phyloP scores from a whole-genome alignment of 2,113 vertebrate genomes.

The Odocoileus virginianus region DNA sequence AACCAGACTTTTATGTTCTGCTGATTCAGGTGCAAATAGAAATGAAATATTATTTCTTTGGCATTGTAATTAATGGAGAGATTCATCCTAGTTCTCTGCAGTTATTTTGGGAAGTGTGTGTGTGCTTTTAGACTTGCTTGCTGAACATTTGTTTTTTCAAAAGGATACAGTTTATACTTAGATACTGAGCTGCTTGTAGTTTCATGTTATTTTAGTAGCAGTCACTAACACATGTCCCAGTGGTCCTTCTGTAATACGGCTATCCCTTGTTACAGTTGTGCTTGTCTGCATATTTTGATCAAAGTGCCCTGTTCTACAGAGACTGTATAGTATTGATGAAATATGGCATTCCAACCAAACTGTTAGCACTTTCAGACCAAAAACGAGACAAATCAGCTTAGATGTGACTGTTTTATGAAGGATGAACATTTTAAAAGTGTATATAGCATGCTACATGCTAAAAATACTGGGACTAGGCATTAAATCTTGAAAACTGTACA shows the following conservation, averaged over 20 bases:
- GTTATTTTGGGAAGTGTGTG: conserved; percentile 66
- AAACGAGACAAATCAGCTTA: not conserved
- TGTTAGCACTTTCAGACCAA: not conserved
- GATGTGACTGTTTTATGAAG: not conserved
- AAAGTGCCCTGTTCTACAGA: not conserved
- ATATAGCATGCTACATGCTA: not conserved
- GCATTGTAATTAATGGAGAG: conserved; percentile 69
- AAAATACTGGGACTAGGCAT: not conserved
- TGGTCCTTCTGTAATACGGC: conserved; percentile 65
- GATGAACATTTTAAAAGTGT: not conserved
- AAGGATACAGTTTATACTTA: conserved; percentile 47
- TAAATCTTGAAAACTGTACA: not conserved
- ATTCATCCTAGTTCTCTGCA: conserved; percentile 74
- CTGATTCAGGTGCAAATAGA: conserved; percentile 66
- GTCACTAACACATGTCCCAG: conserved; percentile 59
- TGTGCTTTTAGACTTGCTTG: conserved; percentile 71
- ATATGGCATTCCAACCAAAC: not conserved
- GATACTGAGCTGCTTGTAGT: conserved; percentile 60
- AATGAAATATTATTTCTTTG: conserved; percentile 42
- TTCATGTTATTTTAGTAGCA: conserved; percentile 53
- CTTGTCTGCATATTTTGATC: not conserved
- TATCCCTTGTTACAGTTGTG: conserved; percentile 63
- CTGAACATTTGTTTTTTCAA: conserved; percentile 55
- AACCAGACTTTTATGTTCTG: conserved; percentile 61
- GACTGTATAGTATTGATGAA: not conserved